Conservation (phyloP, 1,140 invertebrate species). For the Drosophila busckii region DNA sequence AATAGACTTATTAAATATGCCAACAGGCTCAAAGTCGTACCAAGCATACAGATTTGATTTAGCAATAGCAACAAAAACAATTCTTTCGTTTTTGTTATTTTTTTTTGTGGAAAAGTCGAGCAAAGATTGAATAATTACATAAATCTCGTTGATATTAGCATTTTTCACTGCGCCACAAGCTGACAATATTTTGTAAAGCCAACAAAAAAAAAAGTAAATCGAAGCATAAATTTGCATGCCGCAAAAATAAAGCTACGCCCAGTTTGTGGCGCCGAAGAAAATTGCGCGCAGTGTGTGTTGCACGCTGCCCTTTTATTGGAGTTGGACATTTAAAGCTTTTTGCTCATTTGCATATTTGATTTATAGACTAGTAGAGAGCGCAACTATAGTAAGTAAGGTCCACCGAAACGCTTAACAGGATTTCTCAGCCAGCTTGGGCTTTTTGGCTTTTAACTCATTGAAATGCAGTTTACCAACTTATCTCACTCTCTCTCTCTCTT, state of each 20-base stretch:
- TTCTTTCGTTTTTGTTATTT: no score
- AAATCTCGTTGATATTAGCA: constrained; percentile 68
- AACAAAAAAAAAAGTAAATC: constrained; percentile 46
- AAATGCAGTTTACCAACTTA: constrained; percentile 32
- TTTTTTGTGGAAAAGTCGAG: no score
- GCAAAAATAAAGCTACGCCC: constrained; percentile 15
- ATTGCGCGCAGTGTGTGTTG: background rate
- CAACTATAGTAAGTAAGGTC: constrained; percentile 57
- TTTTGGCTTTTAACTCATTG: constrained; percentile 5
- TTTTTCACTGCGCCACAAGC: constrained; percentile 27
- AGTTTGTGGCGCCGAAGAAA: no score
- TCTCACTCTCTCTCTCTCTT: constrained; percentile 74
- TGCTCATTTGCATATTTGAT: constrained; percentile 73
- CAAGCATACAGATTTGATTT: constrained; percentile 48
- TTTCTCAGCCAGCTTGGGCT: background rate
- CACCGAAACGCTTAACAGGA: constrained; percentile 31
- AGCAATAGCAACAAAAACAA: constrained; percentile 24
- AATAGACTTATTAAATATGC: background rate
- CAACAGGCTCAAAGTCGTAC: background rate
- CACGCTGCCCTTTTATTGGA: constrained; percentile 40
- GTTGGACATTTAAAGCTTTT: constrained; percentile 77
- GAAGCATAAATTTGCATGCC: constrained; percentile 73
- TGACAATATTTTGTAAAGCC: constrained; percentile 44
- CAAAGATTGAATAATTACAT: constrained; percentile 77
- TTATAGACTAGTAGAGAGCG: constrained; percentile 68